Evolutionary conservation across 2,888 invertebrate genomes (phyloP), one percentile per base, ranked within the genome.

Genomic region (Meiosimyza decipiens): DNA sequence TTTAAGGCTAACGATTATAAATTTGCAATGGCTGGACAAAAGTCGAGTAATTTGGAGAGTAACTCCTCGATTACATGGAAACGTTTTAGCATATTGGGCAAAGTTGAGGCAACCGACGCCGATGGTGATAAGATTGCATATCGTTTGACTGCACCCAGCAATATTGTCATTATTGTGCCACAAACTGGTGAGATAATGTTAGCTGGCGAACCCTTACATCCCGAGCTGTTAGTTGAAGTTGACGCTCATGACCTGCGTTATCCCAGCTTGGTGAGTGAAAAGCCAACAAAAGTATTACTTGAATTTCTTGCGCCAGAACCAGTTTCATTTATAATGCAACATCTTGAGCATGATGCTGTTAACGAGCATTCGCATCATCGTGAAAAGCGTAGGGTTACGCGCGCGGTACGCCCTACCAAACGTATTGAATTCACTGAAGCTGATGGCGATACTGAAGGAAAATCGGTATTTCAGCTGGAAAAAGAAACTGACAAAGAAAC

Each of bases 101-200:
- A 91, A 82, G 95, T 98, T 15, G 91, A 91, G 76, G 98, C 98
- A 0, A 91, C 90, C 70, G 98, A 98, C 85, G 93, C 93, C 1
- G 98, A 98, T 85, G 95, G 95, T n/a, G 96, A 97, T 86, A 92
- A 92, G 80, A 91, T 97, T n/a, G 94, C 95, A 67, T 98, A 97
- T 85, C 92, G 93, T 70, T 88, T 98, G 70, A 90, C 91, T 71
- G 91, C 93, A 4, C 94, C 95, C 13, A 95, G 93, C 77, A 94
- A 94, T 82, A 89, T 94, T 78, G 92, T 95, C 57, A 94, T 96
- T 15, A 94, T 98, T 77, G 95, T 97, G 4, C 97, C 97, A 0
- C 96, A 96, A 88, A 96, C 96, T 0, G 98, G 98, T 0, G 95
- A 96, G 84, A 88, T 98, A 18, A 91, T 97, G 81, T 86, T 97